A percentile compares a stretch with the other conserved stretches of the same genome.
Evolutionary conservation across 1,140 invertebrate species (phyloP).

Genomic region (Aphaenogaster ashmeadi): DNA sequence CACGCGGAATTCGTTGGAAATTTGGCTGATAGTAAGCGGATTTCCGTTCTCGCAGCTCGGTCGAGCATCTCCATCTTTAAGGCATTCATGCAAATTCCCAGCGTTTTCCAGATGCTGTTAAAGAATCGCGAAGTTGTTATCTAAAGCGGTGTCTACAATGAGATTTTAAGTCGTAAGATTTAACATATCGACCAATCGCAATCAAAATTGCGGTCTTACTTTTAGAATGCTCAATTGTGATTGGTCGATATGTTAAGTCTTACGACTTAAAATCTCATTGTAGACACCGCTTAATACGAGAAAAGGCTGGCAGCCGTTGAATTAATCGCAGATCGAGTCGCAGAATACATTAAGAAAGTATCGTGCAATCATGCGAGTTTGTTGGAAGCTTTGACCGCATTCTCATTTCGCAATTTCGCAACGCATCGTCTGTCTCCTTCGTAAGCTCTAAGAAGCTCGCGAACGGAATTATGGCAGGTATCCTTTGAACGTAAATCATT

Average conservation of each 20-base stretch:
- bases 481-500: constrained; percentile 50
- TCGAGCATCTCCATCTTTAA: constrained; percentile 38
- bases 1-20: constrained; percentile 33
- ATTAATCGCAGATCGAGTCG: neutral
- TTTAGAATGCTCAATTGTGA: too few species aligned
- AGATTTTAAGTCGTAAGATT: too few species aligned
- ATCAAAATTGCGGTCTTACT: too few species aligned
- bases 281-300: too few species aligned
- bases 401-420: constrained; percentile 1
- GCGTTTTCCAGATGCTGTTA: constrained; percentile 16
- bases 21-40: constrained; percentile 38
- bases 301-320: neutral
- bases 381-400: neutral
- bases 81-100: constrained; percentile 21
- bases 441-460: neutral
- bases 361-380: constrained; percentile 5
- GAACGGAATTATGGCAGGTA: constrained; percentile 40
- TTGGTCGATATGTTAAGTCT: too few species aligned
- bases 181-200: too few species aligned
- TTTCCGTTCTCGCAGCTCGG: constrained; percentile 41
- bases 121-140: constrained; percentile 28
- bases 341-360: neutral
- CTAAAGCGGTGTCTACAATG: too few species aligned
- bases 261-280: too few species aligned
- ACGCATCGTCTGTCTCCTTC: neutral